Evolutionary conservation across 2,888 invertebrate species (phyloP), one percentile per base, ranked within the genome.

Genomic region (Pseudococcus longispinus): DNA sequence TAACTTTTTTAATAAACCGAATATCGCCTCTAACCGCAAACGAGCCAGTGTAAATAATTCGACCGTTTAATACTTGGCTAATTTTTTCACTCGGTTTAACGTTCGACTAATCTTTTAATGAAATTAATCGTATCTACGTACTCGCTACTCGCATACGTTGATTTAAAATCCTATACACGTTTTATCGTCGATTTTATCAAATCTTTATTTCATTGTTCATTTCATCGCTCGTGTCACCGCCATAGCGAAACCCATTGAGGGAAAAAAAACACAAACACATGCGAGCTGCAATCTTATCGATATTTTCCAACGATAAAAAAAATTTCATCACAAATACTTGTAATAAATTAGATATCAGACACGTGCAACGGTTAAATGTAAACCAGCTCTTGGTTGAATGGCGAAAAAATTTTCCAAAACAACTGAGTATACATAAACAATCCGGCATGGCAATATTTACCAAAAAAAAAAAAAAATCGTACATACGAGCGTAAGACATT

Each of bases 381-480:
- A 13, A 23, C 26, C 26, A 3, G 9, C 26, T 65, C 26, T 55
- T 1, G 20, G 18, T 55, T 46, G 46, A 15, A 46, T 15, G n/a
- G 8, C 55, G n/a, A n/a, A 60, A 60, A 70, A 70, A 32, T 18
- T 32, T 70, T 70, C 6, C 29, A 20, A 70, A 70, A 70, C 70
- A 70, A 70, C 70, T 29, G 29, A 29, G 18, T 70, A n/a, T n/a
- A 70, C 70, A 29, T 70, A 70, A 70, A 70, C 70, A 70, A 29
- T 29, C 29, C 11, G 65, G 20, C 20, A 60, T 13, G 15, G 44
- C 44, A 46, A 29, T 70, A 70, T 70, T 70, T 70, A 70, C 70
- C 29, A 29, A 70, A 70, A 70, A 70, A 70, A 70, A 65, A 60
- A 60, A 26, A 65, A 65, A 65, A 65, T 29, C 15, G 15, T 8